These are phyloP conservation scores for Plectus sambesii DNA, from an alignment of 1,140 invertebrate species.

Conservation along the genomic window DNA sequence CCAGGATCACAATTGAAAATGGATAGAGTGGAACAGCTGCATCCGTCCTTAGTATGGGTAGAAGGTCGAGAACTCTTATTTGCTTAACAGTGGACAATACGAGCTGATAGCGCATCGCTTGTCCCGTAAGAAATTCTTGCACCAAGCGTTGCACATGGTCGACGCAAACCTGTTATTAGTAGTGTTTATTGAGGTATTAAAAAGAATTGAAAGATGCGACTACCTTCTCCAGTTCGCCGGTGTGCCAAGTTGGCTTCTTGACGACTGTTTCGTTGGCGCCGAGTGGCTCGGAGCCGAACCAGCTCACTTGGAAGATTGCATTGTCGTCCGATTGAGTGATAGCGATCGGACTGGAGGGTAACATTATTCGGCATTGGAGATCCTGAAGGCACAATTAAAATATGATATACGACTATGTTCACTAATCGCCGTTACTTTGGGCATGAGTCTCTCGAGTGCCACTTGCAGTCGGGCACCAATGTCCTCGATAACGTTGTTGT, in stretches of 20 bases:
- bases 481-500: constrained; percentile 32
- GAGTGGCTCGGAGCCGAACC: constrained; percentile 36
- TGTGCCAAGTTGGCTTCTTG: constrained; percentile 38
- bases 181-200: constrained; percentile 6
- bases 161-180: constrained; percentile 23
- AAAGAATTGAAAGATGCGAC: neutral
- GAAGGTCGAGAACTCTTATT: constrained; percentile 27
- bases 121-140: constrained; percentile 27
- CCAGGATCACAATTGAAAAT: too few relatives aligned
- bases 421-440: constrained; percentile 20
- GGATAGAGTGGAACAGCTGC: too few relatives aligned
- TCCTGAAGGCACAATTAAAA: constrained; percentile 24
- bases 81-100: constrained; percentile 35
- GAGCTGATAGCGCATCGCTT: constrained; percentile 30
- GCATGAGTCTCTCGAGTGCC: constrained; percentile 37
- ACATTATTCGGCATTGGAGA: constrained; percentile 31
- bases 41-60: too few relatives aligned
- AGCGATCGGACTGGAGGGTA: constrained; percentile 30
- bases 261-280: constrained; percentile 25
- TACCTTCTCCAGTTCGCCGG: constrained; percentile 40
- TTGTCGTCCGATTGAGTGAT: constrained; percentile 16
- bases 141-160: constrained; percentile 28
- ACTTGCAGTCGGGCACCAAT: constrained; percentile 38
- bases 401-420: neutral
- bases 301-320: constrained; percentile 39